phyloP scores from a whole-genome alignment of 2,888 invertebrate species.

The Slavum lentiscoides region DNA sequence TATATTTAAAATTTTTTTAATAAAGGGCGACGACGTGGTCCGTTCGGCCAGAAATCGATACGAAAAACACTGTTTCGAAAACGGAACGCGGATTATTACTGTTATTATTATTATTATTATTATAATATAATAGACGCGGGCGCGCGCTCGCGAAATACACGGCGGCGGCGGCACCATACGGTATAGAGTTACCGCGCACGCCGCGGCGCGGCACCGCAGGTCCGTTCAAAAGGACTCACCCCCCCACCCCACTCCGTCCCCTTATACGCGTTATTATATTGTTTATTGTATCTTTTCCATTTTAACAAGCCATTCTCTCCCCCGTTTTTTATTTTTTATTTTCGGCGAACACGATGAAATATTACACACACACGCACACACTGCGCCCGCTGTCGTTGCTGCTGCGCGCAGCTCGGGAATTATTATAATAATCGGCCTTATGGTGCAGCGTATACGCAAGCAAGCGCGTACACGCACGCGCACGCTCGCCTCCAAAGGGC shows the following conservation, averaged over 20 bases:
- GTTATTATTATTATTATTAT: too few relatives aligned
- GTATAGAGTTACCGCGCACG: conserved; percentile 23
- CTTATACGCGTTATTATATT: conserved; percentile 32
- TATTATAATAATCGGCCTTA: conserved; percentile 23
- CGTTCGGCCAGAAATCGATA: too few relatives aligned
- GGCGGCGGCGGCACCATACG: conserved; percentile 10
- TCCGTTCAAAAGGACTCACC: conserved; percentile 19
- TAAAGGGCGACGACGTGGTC: too few relatives aligned
- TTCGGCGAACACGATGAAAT: neutral
- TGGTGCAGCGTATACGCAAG: too few relatives aligned
- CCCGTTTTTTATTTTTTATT: neutral
- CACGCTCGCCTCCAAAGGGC: too few relatives aligned
- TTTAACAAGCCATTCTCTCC: conserved; percentile 32
- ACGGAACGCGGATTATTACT: too few relatives aligned
- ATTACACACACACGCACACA: neutral
- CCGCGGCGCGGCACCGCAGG: conserved; percentile 3
- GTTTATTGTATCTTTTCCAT: conserved; percentile 38
- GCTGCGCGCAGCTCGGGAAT: neutral
- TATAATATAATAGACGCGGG: neutral
- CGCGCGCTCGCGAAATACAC: too few relatives aligned
- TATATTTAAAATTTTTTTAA: too few relatives aligned
- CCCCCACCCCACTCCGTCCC: too few relatives aligned
- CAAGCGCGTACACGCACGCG: too few relatives aligned
- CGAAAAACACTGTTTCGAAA: too few relatives aligned
- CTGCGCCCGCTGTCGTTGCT: too few relatives aligned